phyloP scores from a whole-genome alignment of 2,797 vertebrate species.

The Coluber constrictor region DNA sequence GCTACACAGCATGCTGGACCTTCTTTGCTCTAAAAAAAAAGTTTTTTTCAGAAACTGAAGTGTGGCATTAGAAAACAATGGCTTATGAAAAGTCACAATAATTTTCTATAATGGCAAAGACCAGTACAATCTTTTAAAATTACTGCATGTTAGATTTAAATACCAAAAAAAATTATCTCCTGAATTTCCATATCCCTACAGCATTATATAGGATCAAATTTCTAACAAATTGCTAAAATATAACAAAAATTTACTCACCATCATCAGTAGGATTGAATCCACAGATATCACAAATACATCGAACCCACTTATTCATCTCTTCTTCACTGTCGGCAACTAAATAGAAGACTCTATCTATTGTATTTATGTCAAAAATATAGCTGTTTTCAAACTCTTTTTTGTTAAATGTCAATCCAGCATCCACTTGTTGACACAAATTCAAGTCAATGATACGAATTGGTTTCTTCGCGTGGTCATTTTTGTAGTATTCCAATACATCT shows the following conservation, averaged over 20 bases:
- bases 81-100: background rate
- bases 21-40: background rate
- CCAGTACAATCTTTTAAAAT: background rate
- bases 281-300: slow-evolving; percentile 98
- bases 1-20: background rate
- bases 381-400: slow-evolving; percentile 99
- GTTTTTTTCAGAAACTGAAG: background rate
- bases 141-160: background rate
- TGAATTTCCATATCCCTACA: slow-evolving; percentile 14
- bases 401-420: slow-evolving; percentile 94
- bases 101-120: background rate
- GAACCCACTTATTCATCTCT: slow-evolving; percentile 99
- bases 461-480: slow-evolving; percentile 98
- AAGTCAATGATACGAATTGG: slow-evolving; percentile 98
- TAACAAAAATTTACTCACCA: slow-evolving; percentile 71
- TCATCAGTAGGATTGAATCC: slow-evolving; percentile 99
- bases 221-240: background rate
- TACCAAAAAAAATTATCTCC: background rate
- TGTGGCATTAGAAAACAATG: background rate
- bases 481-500: slow-evolving; percentile 98
- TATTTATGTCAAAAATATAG: slow-evolving; percentile 99
- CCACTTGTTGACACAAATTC: slow-evolving; percentile 98
- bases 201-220: background rate
- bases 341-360: slow-evolving; percentile 96
- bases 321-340: slow-evolving; percentile 98